Evolutionary conservation across 64 coral and sea anemone genomes (phyloP).

Genomic region (Montipora efflorescens): DNA sequence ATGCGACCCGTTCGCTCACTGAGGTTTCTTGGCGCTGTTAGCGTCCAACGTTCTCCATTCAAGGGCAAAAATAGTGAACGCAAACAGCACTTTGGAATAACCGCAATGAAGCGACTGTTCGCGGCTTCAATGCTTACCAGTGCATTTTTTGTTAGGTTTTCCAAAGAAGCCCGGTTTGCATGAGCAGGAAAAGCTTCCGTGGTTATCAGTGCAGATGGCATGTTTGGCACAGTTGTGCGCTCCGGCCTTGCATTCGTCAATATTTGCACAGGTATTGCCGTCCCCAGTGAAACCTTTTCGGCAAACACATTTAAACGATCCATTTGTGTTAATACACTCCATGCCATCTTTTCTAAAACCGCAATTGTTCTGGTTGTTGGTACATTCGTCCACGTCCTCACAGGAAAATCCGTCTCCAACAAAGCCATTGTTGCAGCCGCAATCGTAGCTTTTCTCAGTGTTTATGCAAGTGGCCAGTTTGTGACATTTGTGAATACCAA

Average conservation of each 20-base stretch:
- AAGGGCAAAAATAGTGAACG: no score
- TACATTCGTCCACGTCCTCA: slow-evolving; percentile 5
- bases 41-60: no score
- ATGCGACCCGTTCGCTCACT: no score
- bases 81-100: no score
- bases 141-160: background rate
- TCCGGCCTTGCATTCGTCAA: background rate
- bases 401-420: background rate
- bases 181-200: background rate
- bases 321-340: background rate
- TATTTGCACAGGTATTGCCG: background rate
- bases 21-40: no score
- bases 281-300: background rate
- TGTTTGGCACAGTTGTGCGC: background rate
- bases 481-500: slow-evolving; percentile 18
- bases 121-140: background rate
- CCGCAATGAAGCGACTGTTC: background rate
- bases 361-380: background rate
- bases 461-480: slow-evolving; percentile 12
- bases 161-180: slow-evolving; percentile 16
- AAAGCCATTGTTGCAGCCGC: slow-evolving; percentile 14
- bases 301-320: slow-evolving; percentile 18
- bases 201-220: background rate
- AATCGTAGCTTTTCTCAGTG: slow-evolving; percentile 3
- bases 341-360: background rate